Percentiles rank a stretch among this genome's conserved stretches.
These are phyloP conservation scores for Tuberolachnus salignus DNA, from an alignment of 2,888 invertebrate species.

Conservation along the genomic window DNA sequence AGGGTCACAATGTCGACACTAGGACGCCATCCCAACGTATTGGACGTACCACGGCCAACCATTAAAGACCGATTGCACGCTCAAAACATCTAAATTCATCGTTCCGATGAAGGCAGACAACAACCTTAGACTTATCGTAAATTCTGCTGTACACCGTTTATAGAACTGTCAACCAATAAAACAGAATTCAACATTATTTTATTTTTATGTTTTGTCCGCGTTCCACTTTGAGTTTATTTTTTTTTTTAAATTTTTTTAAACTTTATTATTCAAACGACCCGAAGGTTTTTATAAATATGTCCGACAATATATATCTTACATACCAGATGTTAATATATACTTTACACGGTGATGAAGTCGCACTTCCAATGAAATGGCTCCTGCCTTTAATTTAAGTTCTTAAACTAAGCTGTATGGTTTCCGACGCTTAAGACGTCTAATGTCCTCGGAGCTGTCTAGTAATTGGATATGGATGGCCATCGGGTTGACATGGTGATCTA, in stretches of 20 bases:
- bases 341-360: no score
- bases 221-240: not conserved
- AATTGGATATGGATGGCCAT: no score
- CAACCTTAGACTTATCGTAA: constrained; percentile 24
- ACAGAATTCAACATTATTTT: constrained; percentile 26
- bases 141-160: constrained; percentile 25
- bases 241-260: not conserved
- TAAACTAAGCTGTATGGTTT: no score
- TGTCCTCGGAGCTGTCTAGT: no score
- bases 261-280: no score
- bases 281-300: no score
- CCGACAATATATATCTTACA: no score
- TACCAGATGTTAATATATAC: no score
- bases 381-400: no score
- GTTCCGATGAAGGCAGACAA: constrained; percentile 14
- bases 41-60: constrained; percentile 42
- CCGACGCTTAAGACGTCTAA: no score
- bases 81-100: constrained; percentile 37
- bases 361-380: no score
- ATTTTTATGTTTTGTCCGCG: not conserved
- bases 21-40: constrained; percentile 46
- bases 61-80: constrained; percentile 53
- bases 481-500: no score
- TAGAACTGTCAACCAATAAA: constrained; percentile 32
- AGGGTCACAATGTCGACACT: constrained; percentile 48